These are phyloP conservation scores for Rhagoletis zephyria DNA, from an alignment of 1,140 invertebrate species.

Conservation along the genomic window DNA sequence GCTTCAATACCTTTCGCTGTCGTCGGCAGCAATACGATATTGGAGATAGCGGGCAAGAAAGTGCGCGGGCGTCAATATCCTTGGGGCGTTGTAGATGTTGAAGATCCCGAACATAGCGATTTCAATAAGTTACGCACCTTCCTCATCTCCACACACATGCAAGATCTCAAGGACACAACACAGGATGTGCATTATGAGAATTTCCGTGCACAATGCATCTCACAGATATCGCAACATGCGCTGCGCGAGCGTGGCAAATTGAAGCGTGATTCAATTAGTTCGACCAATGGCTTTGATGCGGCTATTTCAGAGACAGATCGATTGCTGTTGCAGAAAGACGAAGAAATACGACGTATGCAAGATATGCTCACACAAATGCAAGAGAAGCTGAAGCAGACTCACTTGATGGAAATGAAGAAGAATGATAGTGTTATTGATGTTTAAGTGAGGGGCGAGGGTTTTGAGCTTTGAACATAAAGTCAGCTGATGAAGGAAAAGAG, in stretches of 20 bases:
- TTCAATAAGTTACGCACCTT: constrained; percentile 97
- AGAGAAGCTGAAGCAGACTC: constrained; percentile 90
- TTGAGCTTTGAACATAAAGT: neutral
- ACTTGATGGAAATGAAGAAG: constrained; percentile 78
- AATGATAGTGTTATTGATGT: constrained; percentile 88
- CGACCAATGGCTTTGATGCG: constrained; percentile 80
- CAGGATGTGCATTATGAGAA: constrained; percentile 97
- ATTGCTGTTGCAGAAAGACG: constrained; percentile 90
- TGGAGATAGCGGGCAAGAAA: constrained; percentile 91
- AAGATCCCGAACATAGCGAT: constrained; percentile 97
- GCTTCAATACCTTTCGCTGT: constrained; percentile 96
- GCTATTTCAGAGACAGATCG: constrained; percentile 88
- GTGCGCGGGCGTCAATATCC: constrained; percentile 94
- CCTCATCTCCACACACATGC: constrained; percentile 96
- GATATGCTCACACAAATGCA: constrained; percentile 97
- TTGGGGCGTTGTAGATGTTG: constrained; percentile 98
- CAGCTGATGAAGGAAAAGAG: neutral
- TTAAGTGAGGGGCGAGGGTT: constrained; percentile 69
- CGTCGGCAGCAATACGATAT: constrained; percentile 93
- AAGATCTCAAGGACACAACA: constrained; percentile 87
- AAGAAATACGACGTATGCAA: constrained; percentile 96
- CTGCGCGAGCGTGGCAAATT: constrained; percentile 87
- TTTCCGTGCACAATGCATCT: constrained; percentile 91
- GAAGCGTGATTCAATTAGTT: constrained; percentile 87
- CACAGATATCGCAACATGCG: constrained; percentile 89